Evolutionary conservation across 1,140 invertebrate species (phyloP), one percentile per base, ranked within the genome.

Genomic region (Hyles euphorbiae): DNA sequence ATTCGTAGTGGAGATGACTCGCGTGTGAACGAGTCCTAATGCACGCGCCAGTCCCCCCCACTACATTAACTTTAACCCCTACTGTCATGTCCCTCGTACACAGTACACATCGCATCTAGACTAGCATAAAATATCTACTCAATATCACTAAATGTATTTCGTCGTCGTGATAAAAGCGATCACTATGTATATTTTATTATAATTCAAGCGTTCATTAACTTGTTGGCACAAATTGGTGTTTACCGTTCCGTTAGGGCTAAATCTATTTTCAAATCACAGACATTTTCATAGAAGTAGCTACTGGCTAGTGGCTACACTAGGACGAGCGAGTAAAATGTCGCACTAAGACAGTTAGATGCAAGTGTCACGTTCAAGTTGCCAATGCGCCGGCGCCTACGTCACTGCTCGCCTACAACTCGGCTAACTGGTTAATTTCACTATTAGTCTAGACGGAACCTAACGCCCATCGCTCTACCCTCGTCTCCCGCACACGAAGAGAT

Each of bases 371-470:
- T 70, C 70, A 74, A 81, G 80, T 83, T 86, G 81, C 65, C 80
- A 80, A 79, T 82, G 78, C 70, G 76, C 74, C 74, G 71, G 73
- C 68, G 11, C 11, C 45, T 71, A 76, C 63, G 45, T 72, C 63
- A 70, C 43, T 71, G 73, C 76, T 73, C 65, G 63, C 64, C 71
- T 84, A 82, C 74, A 72, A 73, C 76, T 82, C 77, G 65, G 67
- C 79, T 83, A 83, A 81, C 73, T 71, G 76, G 67, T 85, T 69
- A 78, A 80, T 78, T 85, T 82, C 72, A 70, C 82, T 83, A 83
- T 63, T 76, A 81, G 67, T 73, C 78, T 76, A 85, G 78, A 76
- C 75, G 74, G 78, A 69, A 64, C 67, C 78, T 82, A 82, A 67
- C 68, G 68, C 60, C 72, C 65, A 64, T 65, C 74, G 76, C 60